These are phyloP conservation scores for Caretta caretta DNA, from an alignment of 2,113 vertebrate genomes.

Conservation along the genomic window DNA sequence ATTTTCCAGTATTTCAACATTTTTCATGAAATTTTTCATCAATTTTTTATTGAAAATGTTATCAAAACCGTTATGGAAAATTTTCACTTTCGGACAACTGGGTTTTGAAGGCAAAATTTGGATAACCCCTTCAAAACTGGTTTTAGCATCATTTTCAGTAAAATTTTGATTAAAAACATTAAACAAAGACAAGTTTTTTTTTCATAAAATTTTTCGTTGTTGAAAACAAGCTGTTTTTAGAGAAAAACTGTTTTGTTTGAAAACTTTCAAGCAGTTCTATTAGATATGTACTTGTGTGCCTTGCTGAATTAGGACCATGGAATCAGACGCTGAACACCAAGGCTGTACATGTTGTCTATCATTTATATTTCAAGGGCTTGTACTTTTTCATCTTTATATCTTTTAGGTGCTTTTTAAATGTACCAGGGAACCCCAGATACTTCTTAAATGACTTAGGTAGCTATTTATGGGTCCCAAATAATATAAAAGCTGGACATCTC, in stretches of 20 bases:
- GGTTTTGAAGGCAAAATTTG: background rate
- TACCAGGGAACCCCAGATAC: background rate
- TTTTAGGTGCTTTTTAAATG: background rate
- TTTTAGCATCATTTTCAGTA: background rate
- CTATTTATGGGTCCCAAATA: background rate
- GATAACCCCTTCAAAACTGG: background rate
- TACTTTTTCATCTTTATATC: background rate
- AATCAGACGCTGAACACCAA: background rate
- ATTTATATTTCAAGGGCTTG: background rate
- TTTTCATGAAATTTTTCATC: background rate
- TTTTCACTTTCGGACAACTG: background rate
- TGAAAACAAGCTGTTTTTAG: background rate
- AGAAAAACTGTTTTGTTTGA: background rate
- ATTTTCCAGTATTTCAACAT: background rate
- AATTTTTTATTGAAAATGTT: background rate
- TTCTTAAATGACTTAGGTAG: background rate
- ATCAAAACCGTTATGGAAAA: background rate
- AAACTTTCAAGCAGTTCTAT: background rate
- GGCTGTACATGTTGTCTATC: background rate
- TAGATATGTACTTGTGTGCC: background rate
- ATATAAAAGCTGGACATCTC: background rate
- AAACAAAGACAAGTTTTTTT: background rate
- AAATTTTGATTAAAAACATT: background rate
- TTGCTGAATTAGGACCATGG: background rate
- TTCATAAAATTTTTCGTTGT: background rate